Base-by-base conservation (phyloP, 2,888 invertebrate genomes). In the Rotaria sp. region DNA sequence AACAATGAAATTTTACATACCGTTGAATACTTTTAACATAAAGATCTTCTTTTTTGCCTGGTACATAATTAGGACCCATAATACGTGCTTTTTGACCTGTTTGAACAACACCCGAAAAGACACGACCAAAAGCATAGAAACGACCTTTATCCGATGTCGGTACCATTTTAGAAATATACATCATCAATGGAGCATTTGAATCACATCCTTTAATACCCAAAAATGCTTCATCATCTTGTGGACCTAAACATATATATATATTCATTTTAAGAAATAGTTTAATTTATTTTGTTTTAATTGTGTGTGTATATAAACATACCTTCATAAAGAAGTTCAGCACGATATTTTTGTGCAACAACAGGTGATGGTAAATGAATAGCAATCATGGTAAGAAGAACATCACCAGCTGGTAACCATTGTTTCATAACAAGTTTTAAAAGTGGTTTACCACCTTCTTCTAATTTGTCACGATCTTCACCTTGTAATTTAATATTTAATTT, bases 91-190 rank as follows among this genome's bases (percentile, higher is more conserved):
- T 93, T 90, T 91, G 91, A 87, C 92, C 92, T 87, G 92, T 92
- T 57, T 90, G 89, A 18, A 95, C 93, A 92, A 95, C 96, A 90
- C 99, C 99, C 89, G 98, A 95, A 94, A 99, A 99, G 50, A 99
- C 99, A 92, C 99, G 97, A 85, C 99, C 99, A 92, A 99, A 99
- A 87, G 99, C 99, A 92, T 97, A 99, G 94, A 99, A 99, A 91
- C 99, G 95, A 88, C 99, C 99, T 93, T 99, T 99, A 92, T 99
- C 99, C n/a, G 96, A 95, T 30, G 99, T 99, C 89, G 99, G 99
- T 91, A 99, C 99, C 99, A 99, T 99, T 93, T 99, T 99, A 85
- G 97, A 97, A 89, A 99, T 94, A 94, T 99, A 99, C 99, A 99
- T 99, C 97, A 99, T 99, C 87, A 99, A 93, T 30, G 97, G 98